Evolutionary conservation across 2,113 vertebrate genomes (phyloP).

Genomic region (Forbesichthys agassizii): DNA sequence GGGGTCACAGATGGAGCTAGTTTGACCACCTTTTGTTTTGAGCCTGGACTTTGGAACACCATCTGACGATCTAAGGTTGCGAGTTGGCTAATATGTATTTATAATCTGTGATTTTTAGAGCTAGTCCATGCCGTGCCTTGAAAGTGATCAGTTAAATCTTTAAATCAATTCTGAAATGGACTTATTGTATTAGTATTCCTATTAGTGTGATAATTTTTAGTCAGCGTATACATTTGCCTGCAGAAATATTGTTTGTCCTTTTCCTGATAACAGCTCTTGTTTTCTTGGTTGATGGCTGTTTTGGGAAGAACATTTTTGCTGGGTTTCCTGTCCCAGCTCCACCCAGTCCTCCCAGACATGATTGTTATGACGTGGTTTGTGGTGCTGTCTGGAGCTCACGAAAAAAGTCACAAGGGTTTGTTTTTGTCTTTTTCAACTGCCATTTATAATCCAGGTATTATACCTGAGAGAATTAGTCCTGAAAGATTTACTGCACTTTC

Average conservation of each 20-base stretch:
- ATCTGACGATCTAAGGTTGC: no score
- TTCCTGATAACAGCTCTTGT: neutral
- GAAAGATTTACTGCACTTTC: conserved; percentile 1
- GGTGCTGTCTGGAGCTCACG: neutral
- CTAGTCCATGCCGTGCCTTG: no score
- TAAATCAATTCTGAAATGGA: no score
- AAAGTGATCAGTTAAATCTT: no score
- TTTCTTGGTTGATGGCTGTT: conserved; percentile 7
- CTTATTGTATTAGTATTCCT: no score
- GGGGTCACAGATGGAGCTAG: no score
- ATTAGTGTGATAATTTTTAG: no score
- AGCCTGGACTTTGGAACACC: no score
- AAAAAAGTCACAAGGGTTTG: conserved; percentile 19
- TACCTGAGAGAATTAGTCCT: neutral
- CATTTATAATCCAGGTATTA: conserved; percentile 6
- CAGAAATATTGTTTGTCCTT: neutral
- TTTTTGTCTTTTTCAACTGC: conserved; percentile 20
- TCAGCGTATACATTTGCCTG: neutral
- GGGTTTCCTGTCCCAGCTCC: neutral
- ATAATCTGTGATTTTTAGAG: no score
- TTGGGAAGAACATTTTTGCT: neutral
- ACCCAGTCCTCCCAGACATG: conserved; percentile 16
- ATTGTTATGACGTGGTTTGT: neutral
- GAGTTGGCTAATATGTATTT: no score
- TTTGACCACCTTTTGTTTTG: no score